Base-by-base conservation (phyloP, 2,113 vertebrate genomes). In the Nicator chloris region DNA sequence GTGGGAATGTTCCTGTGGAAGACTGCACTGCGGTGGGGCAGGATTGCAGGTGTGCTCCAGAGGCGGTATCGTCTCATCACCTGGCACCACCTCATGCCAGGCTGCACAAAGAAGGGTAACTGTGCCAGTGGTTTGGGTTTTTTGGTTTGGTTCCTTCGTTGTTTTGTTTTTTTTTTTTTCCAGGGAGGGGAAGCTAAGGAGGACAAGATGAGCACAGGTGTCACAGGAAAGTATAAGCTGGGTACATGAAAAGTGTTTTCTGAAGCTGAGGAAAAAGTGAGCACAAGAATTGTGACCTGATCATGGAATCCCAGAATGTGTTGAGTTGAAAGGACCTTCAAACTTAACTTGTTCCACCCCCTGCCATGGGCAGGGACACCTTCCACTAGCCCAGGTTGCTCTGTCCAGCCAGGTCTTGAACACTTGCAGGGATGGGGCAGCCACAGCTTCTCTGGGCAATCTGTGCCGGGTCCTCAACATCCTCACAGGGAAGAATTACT, bases 341-440 rank as follows among this genome's bases (percentile, higher is more conserved):
- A 76, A 47, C 22, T 20, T 13, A 9, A 5, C 21, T 23, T 1
- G 2, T 76, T 33, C 71, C 21, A 54, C 9, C 17, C 15, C 27
- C 18, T 90, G 40, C 35, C 15, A 17, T 12, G 19, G 37, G 10
- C 44, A 73, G 37, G 51, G n/a, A 61, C 26, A 33, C 49, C 18
- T 53, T 27, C 26, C 63, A 42, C 26, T 23, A 49, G 5, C 5
- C 18, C 49, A 49, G 31, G 10, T 2, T 54, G 30, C 26, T 47
- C 45, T 0, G 0, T 53, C 24, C 54, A 61, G 0, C n/a, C 54
- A 5, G 63, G 6, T 2, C 40, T 61, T 31, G 35, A 1, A 33
- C 31, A 28, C 18, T 69, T 3, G 2, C 54, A 69, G 79, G 17
- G 54, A 42, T 76, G 40, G 54, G 40, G n/a, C n/a, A 61, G 54